Evolutionary conservation across 2,113 vertebrate species (phyloP).

Genomic region (Corvus moneduloides): DNA sequence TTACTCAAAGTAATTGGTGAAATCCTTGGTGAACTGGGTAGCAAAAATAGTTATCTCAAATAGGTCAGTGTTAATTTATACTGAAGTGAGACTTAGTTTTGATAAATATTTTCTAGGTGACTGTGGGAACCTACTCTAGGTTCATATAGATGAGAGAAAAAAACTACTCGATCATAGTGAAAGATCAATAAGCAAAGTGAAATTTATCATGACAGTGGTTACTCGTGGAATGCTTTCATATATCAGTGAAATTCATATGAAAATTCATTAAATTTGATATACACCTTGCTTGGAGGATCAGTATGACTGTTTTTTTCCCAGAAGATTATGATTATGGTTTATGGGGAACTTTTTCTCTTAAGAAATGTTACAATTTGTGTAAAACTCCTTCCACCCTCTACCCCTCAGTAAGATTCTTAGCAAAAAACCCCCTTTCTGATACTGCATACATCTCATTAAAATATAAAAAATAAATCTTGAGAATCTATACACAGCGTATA

Average conservation of each 20-base stretch:
- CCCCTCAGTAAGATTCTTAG: neutral
- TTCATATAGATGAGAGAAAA: neutral
- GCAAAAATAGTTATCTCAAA: neutral
- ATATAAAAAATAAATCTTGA: neutral
- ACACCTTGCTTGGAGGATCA: neutral
- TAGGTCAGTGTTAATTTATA: neutral
- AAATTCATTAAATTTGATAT: neutral
- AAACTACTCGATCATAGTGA: neutral
- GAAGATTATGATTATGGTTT: neutral
- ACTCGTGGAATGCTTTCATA: neutral
- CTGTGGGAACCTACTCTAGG: neutral
- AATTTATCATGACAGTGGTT: neutral
- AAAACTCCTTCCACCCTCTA: neutral
- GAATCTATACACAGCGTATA: neutral
- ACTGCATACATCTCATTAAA: neutral
- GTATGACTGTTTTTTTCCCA: neutral
- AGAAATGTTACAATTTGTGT: neutral
- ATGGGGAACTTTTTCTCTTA: neutral
- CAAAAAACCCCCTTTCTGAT: neutral
- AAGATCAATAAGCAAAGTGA: neutral
- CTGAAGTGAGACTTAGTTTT: neutral
- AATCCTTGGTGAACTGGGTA: neutral
- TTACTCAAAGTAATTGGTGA: neutral
- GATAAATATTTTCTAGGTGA: neutral
- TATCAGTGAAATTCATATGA: neutral